Base-by-base conservation (phyloP, 2,888 invertebrate species). In the Drosophila eohydei region DNA sequence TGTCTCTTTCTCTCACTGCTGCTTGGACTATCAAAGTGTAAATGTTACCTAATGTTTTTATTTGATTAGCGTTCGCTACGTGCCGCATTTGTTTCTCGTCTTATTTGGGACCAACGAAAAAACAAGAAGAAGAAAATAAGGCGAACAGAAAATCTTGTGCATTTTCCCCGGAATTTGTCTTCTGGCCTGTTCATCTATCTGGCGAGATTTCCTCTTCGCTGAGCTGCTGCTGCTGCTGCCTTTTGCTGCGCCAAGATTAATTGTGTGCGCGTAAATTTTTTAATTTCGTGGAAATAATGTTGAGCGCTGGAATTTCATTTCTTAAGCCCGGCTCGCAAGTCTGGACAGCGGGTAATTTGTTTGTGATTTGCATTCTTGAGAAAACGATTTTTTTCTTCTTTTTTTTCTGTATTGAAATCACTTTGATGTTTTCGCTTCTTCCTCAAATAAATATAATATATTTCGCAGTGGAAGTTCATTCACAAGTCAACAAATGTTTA, bases 191-290 rank as follows among this genome's bases (percentile, higher is more conserved):
- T 79, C 55, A 48, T 58, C 62, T 64, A 54, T 58, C 65, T 64
- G 63, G 52, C 52, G 41, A 77, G 82, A 69, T 65, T 74, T 75
- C 56, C 74, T 57, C 70, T 51, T 56, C 55, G 34, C 59, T 68
- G 58, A 46, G 65, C 81, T 34, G 62, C 55, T 41, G 60, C 67
- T 58, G 64, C 76, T 44, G 60, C 51, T 64, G 58, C 41, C 80
- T 38, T 41, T 26, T 64, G 60, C 65, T 63, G 52, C 54, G 30
- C 61, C 50, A 87, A 90, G 90, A 85, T 90, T 85, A 85, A 85
- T 85, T 89, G 84, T 83, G 67, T 83, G 83, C 84, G 89, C 89
- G 90, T 85, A 89, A 83, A 85, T 85, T 90, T 90, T 89, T 89
- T 90, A 85, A 85, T 89, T 85, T 85, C 90, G 84, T 88, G 90